Conservation (phyloP, 1,140 invertebrate genomes). For the Tyrophagus putrescentiae region DNA sequence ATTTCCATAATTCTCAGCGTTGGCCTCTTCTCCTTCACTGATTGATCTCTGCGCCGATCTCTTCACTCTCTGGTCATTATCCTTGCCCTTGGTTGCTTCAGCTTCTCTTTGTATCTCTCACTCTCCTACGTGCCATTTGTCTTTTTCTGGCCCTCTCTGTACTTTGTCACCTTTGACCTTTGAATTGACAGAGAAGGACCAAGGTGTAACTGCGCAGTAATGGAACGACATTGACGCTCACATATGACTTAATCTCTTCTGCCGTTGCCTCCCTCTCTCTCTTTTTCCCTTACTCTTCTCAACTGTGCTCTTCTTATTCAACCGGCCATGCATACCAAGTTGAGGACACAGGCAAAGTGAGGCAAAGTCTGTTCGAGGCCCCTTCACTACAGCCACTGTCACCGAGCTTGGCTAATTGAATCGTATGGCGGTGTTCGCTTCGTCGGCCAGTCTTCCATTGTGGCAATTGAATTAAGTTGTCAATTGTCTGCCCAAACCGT, state of each 20-base stretch:
- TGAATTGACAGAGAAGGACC: not conserved
- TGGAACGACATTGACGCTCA: not conserved
- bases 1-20: constrained; percentile 3
- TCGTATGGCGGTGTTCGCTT: not conserved
- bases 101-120: not conserved
- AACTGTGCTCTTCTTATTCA: too few species aligned
- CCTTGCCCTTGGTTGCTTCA: not conserved
- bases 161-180: constrained; percentile 4
- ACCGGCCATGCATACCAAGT: too few species aligned
- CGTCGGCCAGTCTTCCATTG: not conserved
- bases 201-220: constrained; percentile 8
- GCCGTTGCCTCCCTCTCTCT: not conserved
- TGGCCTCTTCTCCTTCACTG: not conserved
- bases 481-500: constrained; percentile 12
- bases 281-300: too few species aligned
- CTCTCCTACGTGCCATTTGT: not conserved
- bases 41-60: constrained; percentile 5
- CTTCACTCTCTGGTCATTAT: constrained; percentile 4
- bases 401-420: constrained; percentile 12
- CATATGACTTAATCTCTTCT: constrained; percentile 11
- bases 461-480: constrained; percentile 16
- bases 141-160: not conserved
- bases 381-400: constrained; percentile 1
- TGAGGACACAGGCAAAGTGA: too few species aligned
- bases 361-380: too few species aligned